Base-by-base conservation (phyloP, 2,888 invertebrate species). In the Drosophila percnosoma region DNA sequence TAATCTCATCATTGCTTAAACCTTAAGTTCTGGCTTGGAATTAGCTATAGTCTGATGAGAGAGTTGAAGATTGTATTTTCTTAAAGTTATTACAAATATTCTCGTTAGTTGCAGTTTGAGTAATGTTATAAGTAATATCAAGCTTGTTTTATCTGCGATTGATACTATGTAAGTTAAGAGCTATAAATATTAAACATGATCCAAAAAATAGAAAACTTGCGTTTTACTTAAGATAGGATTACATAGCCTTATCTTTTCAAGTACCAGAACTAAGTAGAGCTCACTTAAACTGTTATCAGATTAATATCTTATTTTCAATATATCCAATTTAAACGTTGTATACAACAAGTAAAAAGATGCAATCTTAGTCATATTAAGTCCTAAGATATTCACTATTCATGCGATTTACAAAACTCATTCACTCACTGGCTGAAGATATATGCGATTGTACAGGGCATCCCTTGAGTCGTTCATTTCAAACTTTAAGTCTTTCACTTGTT, bases 211-310 rank as follows among this genome's bases (percentile, higher is more conserved):
- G 3, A 38, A 18, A 38, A 7, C 36, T 15, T 18, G 7, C 7
- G 3, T 38, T 38, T 38, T 38, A 38, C 18, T 18, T 38, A 38
- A 18, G 38, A 38, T 8, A 4, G 18, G 8, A 18, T 38, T 18
- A 18, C 7, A 8, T 0, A 38, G 18, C 2, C 10, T n/a, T 40
- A 18, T 38, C 4, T n/a, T 18, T 15, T 15, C 15, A 15, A 15
- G 15, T 2, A 1, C 15, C 8, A 15, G 0, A 21, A 15, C 1
- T 4, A 15, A 45, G 7, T 1, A 15, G 1, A 24, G 7, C 0
- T 2, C 6, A 7, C 0, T 4, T 24, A 8, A 24, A 45, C 7
- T 7, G 5, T 5, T 11, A 1, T 5, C 2, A 10, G 10, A 1
- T 40, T 21, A 42, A 11, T 5, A 11, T 42, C n/a, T 11, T 21